Conservation (phyloP, 2,113 vertebrate species). For the Toxostoma redivivum region DNA sequence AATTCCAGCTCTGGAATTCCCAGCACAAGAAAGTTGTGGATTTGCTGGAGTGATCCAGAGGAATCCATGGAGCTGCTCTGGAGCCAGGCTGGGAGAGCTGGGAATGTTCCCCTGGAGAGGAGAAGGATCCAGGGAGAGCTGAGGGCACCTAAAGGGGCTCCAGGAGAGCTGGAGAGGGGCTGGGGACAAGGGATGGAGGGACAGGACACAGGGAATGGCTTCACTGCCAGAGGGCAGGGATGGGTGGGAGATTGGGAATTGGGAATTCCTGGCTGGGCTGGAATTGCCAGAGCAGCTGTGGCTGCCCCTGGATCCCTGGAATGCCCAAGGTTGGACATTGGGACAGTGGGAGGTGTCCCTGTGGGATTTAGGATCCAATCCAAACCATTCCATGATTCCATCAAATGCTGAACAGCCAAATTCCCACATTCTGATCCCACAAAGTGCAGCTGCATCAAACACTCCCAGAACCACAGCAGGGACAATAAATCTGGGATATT, state of each 20-base stretch:
- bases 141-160: background rate
- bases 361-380: fast-evolving
- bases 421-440: fast-evolving
- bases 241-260: background rate
- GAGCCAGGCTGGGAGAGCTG: no score
- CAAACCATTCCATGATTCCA: background rate
- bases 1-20: background rate
- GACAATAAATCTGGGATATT: fast-evolving
- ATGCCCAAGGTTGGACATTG: background rate
- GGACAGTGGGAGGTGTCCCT: background rate
- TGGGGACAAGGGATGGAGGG: background rate
- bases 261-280: background rate
- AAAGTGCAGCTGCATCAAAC: background rate
- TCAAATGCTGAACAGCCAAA: background rate
- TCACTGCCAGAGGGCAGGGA: no score
- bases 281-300: background rate
- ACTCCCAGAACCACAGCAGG: no score
- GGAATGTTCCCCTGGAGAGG: background rate
- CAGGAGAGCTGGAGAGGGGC: background rate
- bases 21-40: background rate
- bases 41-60: background rate
- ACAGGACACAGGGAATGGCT: background rate
- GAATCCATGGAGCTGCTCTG: fast-evolving
- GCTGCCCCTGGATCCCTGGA: background rate
- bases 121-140: background rate